Base-by-base conservation (phyloP, 1,140 invertebrate genomes). In the Psilanteris sp. region DNA sequence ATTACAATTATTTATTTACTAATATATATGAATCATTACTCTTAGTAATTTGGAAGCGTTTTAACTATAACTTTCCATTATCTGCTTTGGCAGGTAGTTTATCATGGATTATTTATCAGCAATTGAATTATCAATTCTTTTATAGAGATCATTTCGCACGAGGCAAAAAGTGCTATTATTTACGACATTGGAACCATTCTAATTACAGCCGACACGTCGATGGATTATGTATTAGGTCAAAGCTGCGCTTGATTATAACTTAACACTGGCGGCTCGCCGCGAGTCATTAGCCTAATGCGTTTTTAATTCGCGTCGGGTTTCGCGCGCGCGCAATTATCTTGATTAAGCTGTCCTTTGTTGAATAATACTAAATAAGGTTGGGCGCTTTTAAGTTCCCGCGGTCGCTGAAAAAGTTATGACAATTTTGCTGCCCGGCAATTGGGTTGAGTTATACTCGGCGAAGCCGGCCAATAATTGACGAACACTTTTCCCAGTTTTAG, bases 251-350 rank as follows among this genome's bases (percentile, higher is more conserved):
- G 48, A 66, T 66, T 54, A 66, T 43, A 54, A 66, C 27, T 52
- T 64, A 36, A 48, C 46, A 48, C 61, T 66, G 43, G 48, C 50
- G 43, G 57, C 31, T 50, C 43, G 27, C 20, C 41, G 66, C 39
- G 16, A 44, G 55, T 76, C 74, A 79, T 79, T 74, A 77, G 64
- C 43, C 70, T 79, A 78, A 78, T 78, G 72, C 74, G 78, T 79
- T 79, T 73, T 73, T 81, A 79, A 81, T 79, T 73, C 44, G 54
- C 66, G 55, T n/a, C 31, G 24, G 62, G 48, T 41, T 59, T 27
- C 36, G 48, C 29, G 44, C 41, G 32, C 26, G 20, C 27, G 22
- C 27, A 75, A 79, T 81, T 79, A 81, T 75, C 77, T 66, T 73
- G 79, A 81, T 81, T 79, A 79, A 75, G 74, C 73, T 66, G 31